Evolutionary conservation across 2,113 vertebrate species (phyloP).

Genomic region (Mellivora capensis): DNA sequence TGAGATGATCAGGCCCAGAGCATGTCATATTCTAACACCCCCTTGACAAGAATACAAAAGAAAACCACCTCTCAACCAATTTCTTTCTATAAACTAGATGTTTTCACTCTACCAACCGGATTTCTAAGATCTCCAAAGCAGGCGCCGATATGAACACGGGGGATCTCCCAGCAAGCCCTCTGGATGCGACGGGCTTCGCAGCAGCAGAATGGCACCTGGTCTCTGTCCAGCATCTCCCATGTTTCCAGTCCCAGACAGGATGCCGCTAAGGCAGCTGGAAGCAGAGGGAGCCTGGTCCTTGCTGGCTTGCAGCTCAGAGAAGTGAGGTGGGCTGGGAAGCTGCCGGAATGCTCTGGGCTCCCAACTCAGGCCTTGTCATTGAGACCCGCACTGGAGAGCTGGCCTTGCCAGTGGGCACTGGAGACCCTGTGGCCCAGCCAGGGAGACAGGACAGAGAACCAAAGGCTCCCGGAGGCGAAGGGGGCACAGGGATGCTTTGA

Average conservation of each 20-base stretch:
- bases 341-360: neutral
- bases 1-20: neutral
- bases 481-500: neutral
- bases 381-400: neutral
- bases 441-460: neutral
- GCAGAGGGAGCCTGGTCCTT: neutral
- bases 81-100: neutral
- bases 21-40: too few relatives aligned
- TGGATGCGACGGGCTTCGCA: neutral
- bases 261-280: neutral
- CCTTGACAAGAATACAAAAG: neutral
- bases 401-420: neutral
- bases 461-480: too few relatives aligned
- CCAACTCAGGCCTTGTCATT: neutral
- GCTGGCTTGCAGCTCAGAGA: neutral
- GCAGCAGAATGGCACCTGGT: neutral
- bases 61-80: neutral
- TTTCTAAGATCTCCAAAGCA: neutral
- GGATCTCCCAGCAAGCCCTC: neutral
- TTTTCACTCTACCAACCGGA: neutral
- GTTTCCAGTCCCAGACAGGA: neutral
- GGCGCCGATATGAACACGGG: rapidly evolving
- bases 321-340: neutral
- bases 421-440: neutral
- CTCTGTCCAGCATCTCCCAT: neutral